Evolutionary conservation across 1,140 invertebrate genomes (phyloP), one percentile per base, ranked within the genome.

Genomic region (Leptinotarsa undecemlineata): DNA sequence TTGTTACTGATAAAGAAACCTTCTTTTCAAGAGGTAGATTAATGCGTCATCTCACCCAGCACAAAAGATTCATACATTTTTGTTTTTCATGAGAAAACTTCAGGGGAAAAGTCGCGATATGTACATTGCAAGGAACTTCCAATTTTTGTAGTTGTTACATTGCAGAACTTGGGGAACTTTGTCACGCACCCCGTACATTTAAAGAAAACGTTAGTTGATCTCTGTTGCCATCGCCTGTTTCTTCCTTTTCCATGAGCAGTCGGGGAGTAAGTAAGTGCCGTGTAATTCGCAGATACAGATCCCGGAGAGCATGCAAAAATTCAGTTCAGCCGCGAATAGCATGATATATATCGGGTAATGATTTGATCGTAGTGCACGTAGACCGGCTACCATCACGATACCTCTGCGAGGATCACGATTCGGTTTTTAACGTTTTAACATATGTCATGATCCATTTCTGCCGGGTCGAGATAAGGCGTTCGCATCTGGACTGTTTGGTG

Each of bases 381-480:
- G 71, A 72, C 48, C 61, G 48, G 71, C 74, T 73, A 76, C 70
- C 64, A 76, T 76, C 74, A 76, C 74, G 74, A 76, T 73, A 64
- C 72, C 68, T 72, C 66, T 48, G 71, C 74, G 74, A 72, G 71
- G 19, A 76, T 63, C 74, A 76, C 74, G 74, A 76, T 68, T 57
- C 17, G 19, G 19, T 73, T 76, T 75, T 76, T 76, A 68, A 57
- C 60, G 51, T 72, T 76, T 76, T 72, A 72, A 72, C 70, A 76
- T 71, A 76, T 76, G 74, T 76, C 74, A 76, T 76, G 74, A 76
- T 68, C 71, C 70, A 72, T 76, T 76, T 68, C 67, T 76, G 26
- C 48, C n/a, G 66, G 51, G 51, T 57, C n/a, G 51, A 57, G 51
- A 57, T 57, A 57, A 57, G 51, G 51, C 51, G 62, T 20, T 64